Evolutionary conservation across 1,140 invertebrate species (phyloP).

Genomic region (Sesamia nonagrioides): DNA sequence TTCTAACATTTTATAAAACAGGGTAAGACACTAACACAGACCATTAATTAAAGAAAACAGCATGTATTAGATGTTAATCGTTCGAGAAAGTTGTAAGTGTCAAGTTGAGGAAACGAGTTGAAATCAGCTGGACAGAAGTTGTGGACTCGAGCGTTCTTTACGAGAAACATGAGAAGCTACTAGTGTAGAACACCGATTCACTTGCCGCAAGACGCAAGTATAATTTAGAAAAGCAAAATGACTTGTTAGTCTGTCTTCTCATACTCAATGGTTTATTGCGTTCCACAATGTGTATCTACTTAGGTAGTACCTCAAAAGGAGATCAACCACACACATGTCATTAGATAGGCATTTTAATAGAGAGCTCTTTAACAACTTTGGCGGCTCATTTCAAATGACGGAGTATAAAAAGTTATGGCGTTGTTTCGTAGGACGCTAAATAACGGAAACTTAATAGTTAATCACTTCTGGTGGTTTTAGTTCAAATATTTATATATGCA

Average conservation of each 20-base stretch:
- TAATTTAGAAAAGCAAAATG: background rate
- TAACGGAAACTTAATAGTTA: too few species aligned
- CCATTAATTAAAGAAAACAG: constrained; percentile 37
- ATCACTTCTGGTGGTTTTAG: too few species aligned
- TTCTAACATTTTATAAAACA: constrained; percentile 5
- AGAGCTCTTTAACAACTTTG: too few species aligned
- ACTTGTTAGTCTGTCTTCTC: background rate
- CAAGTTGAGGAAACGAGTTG: constrained; percentile 29
- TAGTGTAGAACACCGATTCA: background rate
- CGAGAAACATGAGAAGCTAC: constrained; percentile 9
- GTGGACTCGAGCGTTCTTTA: constrained; percentile 14
- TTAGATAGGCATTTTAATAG: too few species aligned
- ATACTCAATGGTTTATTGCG: too few species aligned
- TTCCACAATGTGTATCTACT: too few species aligned
- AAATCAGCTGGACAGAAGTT: constrained; percentile 20
- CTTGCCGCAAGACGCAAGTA: background rate
- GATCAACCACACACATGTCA: too few species aligned
- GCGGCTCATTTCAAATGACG: too few species aligned
- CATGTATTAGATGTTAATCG: constrained; percentile 32
- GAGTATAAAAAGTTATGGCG: too few species aligned
- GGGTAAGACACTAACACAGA: constrained; percentile 5
- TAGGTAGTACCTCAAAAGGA: too few species aligned
- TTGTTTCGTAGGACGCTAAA: too few species aligned
- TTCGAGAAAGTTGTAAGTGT: constrained; percentile 25
- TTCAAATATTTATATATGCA: too few species aligned